These are phyloP conservation scores for Anodontia alba DNA, from an alignment of 2,888 invertebrate genomes.

Conservation along the genomic window DNA sequence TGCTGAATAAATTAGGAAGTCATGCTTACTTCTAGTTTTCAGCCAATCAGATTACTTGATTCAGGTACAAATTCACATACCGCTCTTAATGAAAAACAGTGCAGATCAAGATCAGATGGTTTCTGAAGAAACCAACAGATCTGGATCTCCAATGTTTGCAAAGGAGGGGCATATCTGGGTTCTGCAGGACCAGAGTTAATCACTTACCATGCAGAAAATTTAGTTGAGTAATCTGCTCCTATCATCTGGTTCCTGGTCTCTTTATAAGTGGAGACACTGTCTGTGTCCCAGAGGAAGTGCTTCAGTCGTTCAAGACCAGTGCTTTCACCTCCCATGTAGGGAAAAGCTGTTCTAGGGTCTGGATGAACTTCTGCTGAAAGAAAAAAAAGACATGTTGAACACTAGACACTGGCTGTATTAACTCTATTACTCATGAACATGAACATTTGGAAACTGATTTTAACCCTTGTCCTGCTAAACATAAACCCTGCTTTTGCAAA, in stretches of 20 bases:
- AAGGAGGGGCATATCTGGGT: too few species aligned
- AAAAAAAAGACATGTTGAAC: neutral
- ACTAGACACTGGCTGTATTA: neutral
- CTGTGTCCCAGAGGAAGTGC: slow-evolving; percentile 78
- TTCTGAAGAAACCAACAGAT: too few species aligned
- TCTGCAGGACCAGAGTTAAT: too few species aligned
- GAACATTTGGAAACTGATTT: neutral
- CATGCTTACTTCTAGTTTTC: too few species aligned
- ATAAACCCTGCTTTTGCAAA: too few species aligned
- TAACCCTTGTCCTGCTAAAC: too few species aligned
- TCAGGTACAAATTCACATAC: too few species aligned
- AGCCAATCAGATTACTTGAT: too few species aligned
- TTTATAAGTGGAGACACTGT: slow-evolving; percentile 78
- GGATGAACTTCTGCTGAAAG: slow-evolving; percentile 37
- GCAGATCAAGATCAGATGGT: too few species aligned
- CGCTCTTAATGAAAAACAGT: too few species aligned
- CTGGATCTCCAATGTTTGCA: too few species aligned
- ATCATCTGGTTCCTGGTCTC: slow-evolving; percentile 81
- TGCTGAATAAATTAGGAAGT: too few species aligned
- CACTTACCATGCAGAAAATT: slow-evolving; percentile 80
- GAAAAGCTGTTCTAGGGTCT: slow-evolving; percentile 72
- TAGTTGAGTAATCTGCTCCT: slow-evolving; percentile 82
- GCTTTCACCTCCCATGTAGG: slow-evolving; percentile 79
- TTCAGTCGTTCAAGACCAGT: slow-evolving; percentile 73
- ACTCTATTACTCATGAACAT: neutral